Conservation (phyloP, 1,140 invertebrate genomes). For the Drosophila ficusphila region DNA sequence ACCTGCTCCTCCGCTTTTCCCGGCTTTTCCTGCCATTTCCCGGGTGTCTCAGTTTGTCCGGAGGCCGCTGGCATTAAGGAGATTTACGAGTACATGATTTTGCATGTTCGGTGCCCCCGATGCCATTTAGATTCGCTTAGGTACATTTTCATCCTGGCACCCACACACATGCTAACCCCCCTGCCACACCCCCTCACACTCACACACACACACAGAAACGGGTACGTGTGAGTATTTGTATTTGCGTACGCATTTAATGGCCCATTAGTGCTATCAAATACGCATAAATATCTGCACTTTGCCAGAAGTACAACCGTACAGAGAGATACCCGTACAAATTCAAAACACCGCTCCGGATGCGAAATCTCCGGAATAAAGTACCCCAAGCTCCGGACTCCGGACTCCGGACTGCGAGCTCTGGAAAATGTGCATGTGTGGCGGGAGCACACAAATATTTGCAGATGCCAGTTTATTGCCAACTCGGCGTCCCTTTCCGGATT, state of each 20-base stretch:
- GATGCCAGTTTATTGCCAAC: conserved; percentile 52
- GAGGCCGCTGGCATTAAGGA: conserved; percentile 77
- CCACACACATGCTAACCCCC: no score
- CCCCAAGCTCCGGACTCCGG: background rate
- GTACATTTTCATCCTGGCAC: conserved; percentile 79
- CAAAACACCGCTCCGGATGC: conserved; percentile 37
- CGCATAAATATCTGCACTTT: conserved; percentile 81
- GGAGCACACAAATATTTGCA: conserved; percentile 50
- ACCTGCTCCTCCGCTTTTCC: conserved; percentile 22
- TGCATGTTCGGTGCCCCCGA: conserved; percentile 80
- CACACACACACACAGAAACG: background rate
- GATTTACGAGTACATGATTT: conserved; percentile 83
- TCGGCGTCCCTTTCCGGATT: conserved; percentile 9
- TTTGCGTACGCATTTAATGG: conserved; percentile 81
- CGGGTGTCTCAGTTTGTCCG: conserved; percentile 59
- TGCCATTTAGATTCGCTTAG: conserved; percentile 83
- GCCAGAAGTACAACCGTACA: conserved; percentile 45
- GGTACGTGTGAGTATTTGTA: conserved; percentile 73
- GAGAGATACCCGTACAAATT: conserved; percentile 20
- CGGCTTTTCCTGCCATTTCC: conserved; percentile 28
- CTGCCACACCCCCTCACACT: conserved; percentile 18
- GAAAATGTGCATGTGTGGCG: background rate
- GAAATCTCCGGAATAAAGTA: conserved; percentile 25
- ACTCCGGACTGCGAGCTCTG: no score
- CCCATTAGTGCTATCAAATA: conserved; percentile 82